Base-by-base conservation (phyloP, 2,888 invertebrate genomes). In the Drosophila mercatorum region DNA sequence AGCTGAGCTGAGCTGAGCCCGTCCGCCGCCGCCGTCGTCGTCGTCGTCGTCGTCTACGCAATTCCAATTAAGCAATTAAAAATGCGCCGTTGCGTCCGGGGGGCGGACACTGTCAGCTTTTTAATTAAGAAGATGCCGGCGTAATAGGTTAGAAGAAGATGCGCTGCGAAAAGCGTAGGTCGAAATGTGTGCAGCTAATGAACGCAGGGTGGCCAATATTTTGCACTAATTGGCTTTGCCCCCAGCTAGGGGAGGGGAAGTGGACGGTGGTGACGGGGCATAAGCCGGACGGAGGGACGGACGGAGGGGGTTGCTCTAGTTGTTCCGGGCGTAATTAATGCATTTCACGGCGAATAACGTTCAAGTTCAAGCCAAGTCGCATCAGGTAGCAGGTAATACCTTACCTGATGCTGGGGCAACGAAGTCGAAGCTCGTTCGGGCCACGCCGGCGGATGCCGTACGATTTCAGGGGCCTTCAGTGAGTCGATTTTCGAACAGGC, bases 111-210 rank as follows among this genome's bases (percentile, higher is more conserved):
- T 88, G 89, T 75, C 91, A 90, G 89, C 86, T 90, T 92, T 91
- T 91, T 91, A 91, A 92, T 91, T 91, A 91, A 91, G 91, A 91
- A 87, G 91, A 91, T 91, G 91, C 89, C 80, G 79, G 86, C 86
- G 92, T 91, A 91, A 88, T 91, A 91, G 91, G 91, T 86, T 92
- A 83, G 92, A 91, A 91, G 91, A 90, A 91, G 87, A 89, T 81
- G 77, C 80, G 78, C 74, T 86, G 87, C 79, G 59, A 91, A 92
- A 91, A 91, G 78, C 74, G 91, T 91, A 91, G 92, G 91, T 92
- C 87, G 91, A 91, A 90, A 91, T 85, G 80, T 78, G 81, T 80
- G 78, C 88, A 75, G 89, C 91, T 91, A 92, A 92, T 91, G 90
- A 91, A 92, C 89, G 90, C 89, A 91, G 86, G 83, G 77, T 72